Conservation (phyloP, 2,888 invertebrate genomes). For the Sinentomon sp. region DNA sequence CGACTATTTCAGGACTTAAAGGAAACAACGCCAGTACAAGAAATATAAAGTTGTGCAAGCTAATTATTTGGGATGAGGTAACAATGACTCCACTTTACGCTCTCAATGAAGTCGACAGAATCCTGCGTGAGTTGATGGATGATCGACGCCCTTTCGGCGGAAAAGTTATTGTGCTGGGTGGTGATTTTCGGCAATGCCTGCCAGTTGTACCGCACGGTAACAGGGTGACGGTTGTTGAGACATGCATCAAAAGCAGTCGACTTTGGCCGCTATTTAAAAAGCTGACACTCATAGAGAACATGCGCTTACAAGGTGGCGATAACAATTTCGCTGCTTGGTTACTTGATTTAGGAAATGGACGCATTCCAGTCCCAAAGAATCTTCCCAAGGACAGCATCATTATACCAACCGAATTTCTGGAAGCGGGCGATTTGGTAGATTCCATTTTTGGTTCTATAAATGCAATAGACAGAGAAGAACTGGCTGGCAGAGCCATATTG, state of each 20-base stretch:
- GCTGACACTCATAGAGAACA: constrained; percentile 8
- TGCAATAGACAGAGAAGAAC: background rate
- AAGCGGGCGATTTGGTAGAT: constrained; percentile 2
- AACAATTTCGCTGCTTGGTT: constrained; percentile 10
- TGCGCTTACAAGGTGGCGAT: constrained; percentile 6
- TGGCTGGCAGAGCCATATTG: constrained; percentile 9
- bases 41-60: constrained; percentile 8
- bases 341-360: constrained; percentile 8
- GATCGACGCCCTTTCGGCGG: constrained; percentile 11
- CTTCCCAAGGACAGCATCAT: constrained; percentile 6
- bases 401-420: constrained; percentile 7
- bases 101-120: constrained; percentile 14
- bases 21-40: constrained; percentile 7
- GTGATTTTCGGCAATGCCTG: constrained; percentile 13
- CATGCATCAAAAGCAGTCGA: constrained; percentile 6
- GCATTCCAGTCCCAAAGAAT: background rate
- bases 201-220: constrained; percentile 11
- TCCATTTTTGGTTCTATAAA: constrained; percentile 10
- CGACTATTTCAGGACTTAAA: constrained; percentile 11
- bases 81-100: constrained; percentile 15
- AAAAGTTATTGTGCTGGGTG: constrained; percentile 9
- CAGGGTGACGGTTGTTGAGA: constrained; percentile 8
- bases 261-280: constrained; percentile 9
- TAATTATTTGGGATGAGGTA: constrained; percentile 18
- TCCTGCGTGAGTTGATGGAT: constrained; percentile 13